Evolutionary conservation across 1,140 invertebrate genomes (phyloP).

Genomic region (Ostrea edulis): DNA sequence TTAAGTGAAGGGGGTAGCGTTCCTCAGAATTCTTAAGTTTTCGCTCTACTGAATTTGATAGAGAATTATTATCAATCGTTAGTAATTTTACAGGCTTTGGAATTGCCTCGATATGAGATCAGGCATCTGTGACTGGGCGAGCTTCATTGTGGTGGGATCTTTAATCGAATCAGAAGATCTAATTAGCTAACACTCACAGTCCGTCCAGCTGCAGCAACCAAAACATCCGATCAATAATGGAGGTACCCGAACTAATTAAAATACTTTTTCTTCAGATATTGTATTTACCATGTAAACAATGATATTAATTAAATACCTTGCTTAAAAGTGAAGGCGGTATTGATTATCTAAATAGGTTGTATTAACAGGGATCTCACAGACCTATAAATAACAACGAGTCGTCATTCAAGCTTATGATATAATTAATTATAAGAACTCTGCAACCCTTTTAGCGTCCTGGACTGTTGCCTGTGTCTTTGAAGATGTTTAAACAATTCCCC

Average conservation of each 20-base stretch:
- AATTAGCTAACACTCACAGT: neutral
- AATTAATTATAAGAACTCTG: constrained; percentile 34
- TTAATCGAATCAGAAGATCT: constrained; percentile 30
- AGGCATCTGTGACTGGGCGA: neutral
- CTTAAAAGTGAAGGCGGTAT: constrained; percentile 21
- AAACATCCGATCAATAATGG: constrained; percentile 22
- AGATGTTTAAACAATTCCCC: constrained; percentile 14
- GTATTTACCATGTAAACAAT: constrained; percentile 37
- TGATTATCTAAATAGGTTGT: constrained; percentile 4
- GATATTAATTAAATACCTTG: constrained; percentile 22
- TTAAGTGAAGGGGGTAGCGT: neutral
- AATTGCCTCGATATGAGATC: neutral
- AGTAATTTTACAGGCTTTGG: constrained; percentile 11
- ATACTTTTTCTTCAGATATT: constrained; percentile 29
- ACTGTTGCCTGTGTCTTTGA: neutral
- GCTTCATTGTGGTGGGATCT: neutral
- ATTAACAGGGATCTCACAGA: neutral
- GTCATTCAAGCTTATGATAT: constrained; percentile 34
- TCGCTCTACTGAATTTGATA: neutral
- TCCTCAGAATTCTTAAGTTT: neutral
- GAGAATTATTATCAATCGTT: constrained; percentile 13
- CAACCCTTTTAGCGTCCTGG: neutral
- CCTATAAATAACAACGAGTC: constrained; percentile 23
- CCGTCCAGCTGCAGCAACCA: constrained; percentile 15
- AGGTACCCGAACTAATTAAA: constrained; percentile 33